Percentiles rank a stretch among this genome's conserved stretches.
Evolutionary conservation across 2,797 vertebrate genomes (phyloP).

Genomic region (Lemur catta): DNA sequence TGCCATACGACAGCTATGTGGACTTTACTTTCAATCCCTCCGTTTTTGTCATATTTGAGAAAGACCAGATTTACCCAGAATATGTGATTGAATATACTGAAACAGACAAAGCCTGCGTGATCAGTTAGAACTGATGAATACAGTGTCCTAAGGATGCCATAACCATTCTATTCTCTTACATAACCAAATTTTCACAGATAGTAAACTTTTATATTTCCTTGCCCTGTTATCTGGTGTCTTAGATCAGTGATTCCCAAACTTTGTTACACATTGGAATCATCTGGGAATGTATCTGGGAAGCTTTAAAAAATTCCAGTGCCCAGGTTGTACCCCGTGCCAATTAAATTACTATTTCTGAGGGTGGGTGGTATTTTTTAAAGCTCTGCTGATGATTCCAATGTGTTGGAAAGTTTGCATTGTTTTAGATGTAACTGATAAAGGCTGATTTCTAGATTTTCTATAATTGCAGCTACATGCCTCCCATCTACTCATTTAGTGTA

Average conservation of each 20-base stretch:
- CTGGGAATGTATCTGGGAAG: neutral
- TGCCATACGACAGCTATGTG: slow-evolving; percentile 90
- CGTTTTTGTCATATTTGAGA: slow-evolving; percentile 93
- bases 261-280: neutral
- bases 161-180: neutral
- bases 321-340: neutral
- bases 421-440: neutral
- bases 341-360: neutral
- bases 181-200: neutral
- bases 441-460: neutral
- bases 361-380: neutral
- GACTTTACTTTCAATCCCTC: slow-evolving; percentile 83
- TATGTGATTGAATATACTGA: slow-evolving; percentile 89
- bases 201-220: neutral
- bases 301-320: neutral
- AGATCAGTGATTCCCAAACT: neutral
- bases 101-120: slow-evolving; percentile 54
- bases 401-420: neutral
- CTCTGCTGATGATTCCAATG: neutral
- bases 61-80: slow-evolving; percentile 93
- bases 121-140: slow-evolving; percentile 63
- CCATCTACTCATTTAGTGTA: neutral
- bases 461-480: neutral
- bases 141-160: neutral
- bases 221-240: neutral